Base-by-base conservation (phyloP, 2,888 invertebrate genomes). In the Cephus pygmeus region DNA sequence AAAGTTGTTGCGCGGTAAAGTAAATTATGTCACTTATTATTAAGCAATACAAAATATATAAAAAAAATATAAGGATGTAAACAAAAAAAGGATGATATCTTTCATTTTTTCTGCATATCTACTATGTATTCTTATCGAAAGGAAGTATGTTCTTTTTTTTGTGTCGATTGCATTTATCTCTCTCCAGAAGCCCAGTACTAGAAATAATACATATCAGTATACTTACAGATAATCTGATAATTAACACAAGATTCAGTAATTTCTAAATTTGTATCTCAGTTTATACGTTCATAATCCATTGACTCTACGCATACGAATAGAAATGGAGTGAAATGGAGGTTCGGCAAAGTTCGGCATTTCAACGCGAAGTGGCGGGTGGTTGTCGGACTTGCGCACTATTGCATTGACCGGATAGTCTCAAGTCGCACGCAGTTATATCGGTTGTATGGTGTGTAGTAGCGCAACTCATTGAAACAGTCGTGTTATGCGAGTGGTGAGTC, bases 381-480 rank as follows among this genome's bases (percentile, higher is more conserved):
- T 56, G 23, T 56, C 56, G 56, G 56, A 9, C 56, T 56, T 56
- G 56, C 56, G 56, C 56, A 56, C 56, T 23, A 56, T 23, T 56
- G 56, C 23, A 23, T 56, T 56, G 56, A 56, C 56, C 56, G 56
- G 23, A 56, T 56, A 56, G 23, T 56, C 23, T 56, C 56, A 56
- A 56, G 56, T 23, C 56, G 56, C 71, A 71, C 71, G 71, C 71
- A 71, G 71, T 71, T 71, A 12, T 34, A 71, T 71, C 31, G 34
- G 71, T 71, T 71, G 31, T 71, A 11, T 71, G 33, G 31, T 71
- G 71, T 56, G 34, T 71, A 33, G 71, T 71, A 71, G 33, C 71
- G 12, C 71, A 34, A 71, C 34, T 71, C 71, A 33, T 15, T 71
- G 31, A 33, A 15, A 71, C n/a, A 71, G 23, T 71, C 34, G 71